Evolutionary conservation across 1,140 invertebrate species (phyloP).

Genomic region (Caenorhabditis tropicalis): DNA sequence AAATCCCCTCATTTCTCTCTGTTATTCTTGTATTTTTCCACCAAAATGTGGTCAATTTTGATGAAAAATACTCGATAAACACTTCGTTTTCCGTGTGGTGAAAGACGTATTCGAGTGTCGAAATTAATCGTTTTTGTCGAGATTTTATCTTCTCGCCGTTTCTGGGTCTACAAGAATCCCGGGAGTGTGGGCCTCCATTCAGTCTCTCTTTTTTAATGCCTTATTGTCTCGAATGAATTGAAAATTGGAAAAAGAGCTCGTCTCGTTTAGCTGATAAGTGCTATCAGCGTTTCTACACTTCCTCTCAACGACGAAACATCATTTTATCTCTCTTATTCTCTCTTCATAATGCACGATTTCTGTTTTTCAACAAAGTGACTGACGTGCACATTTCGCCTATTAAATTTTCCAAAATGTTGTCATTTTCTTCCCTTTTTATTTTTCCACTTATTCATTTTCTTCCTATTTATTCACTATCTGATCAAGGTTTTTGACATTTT

Average conservation of each 20-base stretch:
- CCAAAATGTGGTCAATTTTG: not conserved
- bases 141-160: conserved; percentile 1
- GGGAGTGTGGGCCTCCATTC: not conserved
- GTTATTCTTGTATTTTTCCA: not conserved
- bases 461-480: no score
- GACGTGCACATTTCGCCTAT: conserved; percentile 9
- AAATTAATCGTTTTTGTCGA: conserved; percentile 37
- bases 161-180: not conserved
- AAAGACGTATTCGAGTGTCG: not conserved
- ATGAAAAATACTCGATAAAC: conserved; percentile 29
- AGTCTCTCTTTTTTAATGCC: not conserved
- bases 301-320: not conserved
- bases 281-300: not conserved
- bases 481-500: no score
- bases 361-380: not conserved
- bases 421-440: not conserved
- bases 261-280: conserved; percentile 12
- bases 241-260: not conserved
- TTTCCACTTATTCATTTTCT: not conserved
- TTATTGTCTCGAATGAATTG: not conserved
- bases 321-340: not conserved
- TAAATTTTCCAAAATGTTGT: conserved; percentile 20
- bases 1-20: not conserved
- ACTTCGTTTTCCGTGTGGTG: not conserved
- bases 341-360: not conserved